A percentile compares a stretch with the other conserved stretches of the same genome.
phyloP scores from a whole-genome alignment of 2,888 invertebrate species.

The Eueremaeus valkanovi region DNA sequence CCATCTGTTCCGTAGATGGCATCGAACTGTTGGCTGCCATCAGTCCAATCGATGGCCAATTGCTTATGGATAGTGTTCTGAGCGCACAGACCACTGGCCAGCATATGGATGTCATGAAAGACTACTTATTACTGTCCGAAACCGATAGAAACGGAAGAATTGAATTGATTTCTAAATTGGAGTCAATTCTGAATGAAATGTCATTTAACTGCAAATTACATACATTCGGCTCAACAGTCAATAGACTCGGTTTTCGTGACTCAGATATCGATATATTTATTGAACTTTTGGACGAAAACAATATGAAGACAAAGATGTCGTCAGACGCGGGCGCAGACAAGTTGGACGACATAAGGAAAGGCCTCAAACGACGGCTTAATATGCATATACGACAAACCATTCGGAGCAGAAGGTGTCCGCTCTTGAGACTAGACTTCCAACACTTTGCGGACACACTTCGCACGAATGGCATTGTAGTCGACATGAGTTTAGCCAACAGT shows the following conservation, averaged over 20 bases:
- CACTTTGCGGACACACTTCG: neutral
- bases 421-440: neutral
- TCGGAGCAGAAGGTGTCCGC: neutral
- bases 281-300: neutral
- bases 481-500: neutral
- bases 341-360: neutral
- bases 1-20: neutral
- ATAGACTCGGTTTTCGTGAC: constrained; percentile 10
- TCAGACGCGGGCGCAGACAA: neutral
- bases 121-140: neutral
- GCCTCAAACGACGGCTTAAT: neutral
- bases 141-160: neutral
- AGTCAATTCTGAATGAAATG: neutral
- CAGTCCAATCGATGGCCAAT: neutral
- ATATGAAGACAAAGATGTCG: neutral
- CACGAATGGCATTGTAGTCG: neutral
- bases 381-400: neutral
- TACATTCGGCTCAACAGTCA: constrained; percentile 23
- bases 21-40: neutral
- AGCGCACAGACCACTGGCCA: neutral
- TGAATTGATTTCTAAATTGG: constrained; percentile 47
- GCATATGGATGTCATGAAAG: neutral
- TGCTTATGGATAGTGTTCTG: neutral
- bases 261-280: constrained; percentile 38
- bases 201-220: constrained; percentile 7